phyloP scores from a whole-genome alignment of 2,113 vertebrate species.

The Tragulus kanchil region DNA sequence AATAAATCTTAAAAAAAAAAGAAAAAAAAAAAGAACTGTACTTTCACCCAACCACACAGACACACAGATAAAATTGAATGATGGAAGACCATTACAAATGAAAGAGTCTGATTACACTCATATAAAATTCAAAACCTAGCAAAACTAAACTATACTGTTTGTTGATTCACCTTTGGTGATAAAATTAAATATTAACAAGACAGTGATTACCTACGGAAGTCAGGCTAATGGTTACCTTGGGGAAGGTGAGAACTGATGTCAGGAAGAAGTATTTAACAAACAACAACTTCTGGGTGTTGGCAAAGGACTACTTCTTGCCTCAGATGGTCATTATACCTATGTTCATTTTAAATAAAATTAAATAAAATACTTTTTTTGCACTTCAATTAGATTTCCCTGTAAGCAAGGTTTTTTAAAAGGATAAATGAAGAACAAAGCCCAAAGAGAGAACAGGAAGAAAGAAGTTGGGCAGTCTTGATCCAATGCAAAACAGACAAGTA shows the following conservation, averaged over 20 bases:
- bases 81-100: conserved; percentile 1
- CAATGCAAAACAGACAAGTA: not conserved
- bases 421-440: not conserved
- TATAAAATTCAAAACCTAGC: not conserved
- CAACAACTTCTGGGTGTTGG: not conserved
- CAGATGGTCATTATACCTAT: not conserved
- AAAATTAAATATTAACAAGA: not conserved
- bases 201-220: not conserved
- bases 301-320: not conserved
- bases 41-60: not conserved
- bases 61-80: not conserved
- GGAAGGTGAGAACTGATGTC: not conserved
- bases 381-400: not conserved
- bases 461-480: not conserved
- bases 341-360: conserved; percentile 38
- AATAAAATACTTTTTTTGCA: not conserved
- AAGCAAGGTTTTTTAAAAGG: not conserved
- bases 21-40: not conserved
- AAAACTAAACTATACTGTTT: not conserved
- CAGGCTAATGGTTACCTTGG: not conserved
- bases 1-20: too few species aligned
- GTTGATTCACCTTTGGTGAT: not conserved
- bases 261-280: not conserved
- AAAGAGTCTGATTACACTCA: conserved; percentile 22
- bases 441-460: not conserved